Conservation (phyloP, 2,888 invertebrate species). For the Glyphotaelius pellucidus region DNA sequence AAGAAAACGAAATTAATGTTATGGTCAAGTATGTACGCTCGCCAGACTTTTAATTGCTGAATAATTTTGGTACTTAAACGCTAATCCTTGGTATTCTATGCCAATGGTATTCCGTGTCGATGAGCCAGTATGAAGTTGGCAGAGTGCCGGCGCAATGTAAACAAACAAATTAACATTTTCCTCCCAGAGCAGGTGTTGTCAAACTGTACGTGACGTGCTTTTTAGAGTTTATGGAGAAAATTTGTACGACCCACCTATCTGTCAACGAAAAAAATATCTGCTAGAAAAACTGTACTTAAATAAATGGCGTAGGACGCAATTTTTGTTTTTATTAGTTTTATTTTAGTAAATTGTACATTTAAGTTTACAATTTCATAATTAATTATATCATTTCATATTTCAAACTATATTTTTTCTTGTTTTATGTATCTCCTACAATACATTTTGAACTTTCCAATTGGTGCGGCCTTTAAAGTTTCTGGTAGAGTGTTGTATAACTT, state of each 20-base stretch:
- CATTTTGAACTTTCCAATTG: too few relatives aligned
- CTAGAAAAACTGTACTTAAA: background rate
- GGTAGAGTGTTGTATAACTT: too few relatives aligned
- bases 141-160: background rate
- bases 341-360: too few relatives aligned
- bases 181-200: background rate
- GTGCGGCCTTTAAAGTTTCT: too few relatives aligned
- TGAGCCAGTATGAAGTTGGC: background rate
- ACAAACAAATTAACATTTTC: slow-evolving; percentile 2
- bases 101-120: background rate
- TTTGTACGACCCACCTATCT: background rate
- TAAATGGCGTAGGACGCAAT: too few relatives aligned
- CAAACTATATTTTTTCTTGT: too few relatives aligned
- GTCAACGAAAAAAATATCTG: background rate
- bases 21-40: background rate
- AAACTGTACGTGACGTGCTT: background rate
- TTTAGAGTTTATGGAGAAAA: background rate
- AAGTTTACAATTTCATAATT: too few relatives aligned
- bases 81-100: background rate
- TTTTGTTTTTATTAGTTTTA: too few relatives aligned
- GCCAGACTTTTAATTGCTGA: background rate
- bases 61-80: background rate
- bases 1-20: background rate
- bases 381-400: too few relatives aligned
- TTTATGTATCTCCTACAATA: too few relatives aligned